Conservation (phyloP, 2,797 vertebrate species). For the Fistularia commersonii region DNA sequence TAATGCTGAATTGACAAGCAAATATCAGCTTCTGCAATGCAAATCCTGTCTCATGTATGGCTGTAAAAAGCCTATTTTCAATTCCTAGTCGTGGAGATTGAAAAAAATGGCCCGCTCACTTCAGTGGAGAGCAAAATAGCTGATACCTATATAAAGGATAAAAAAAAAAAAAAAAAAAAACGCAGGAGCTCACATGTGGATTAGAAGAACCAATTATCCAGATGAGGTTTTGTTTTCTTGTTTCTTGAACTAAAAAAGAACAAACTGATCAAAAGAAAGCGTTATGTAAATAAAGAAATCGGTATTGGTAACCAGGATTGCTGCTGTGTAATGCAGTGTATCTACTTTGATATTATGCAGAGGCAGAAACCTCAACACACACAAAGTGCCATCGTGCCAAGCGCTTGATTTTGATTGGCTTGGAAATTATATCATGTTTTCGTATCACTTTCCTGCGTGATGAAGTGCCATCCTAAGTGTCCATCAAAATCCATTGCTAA, state of each 20-base stretch:
- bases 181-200: constrained; percentile 33
- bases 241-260: no score
- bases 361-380: no score
- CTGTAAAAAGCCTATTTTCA: constrained; percentile 59
- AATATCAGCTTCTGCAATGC: constrained; percentile 64
- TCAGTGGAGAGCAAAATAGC: constrained; percentile 22
- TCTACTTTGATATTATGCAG: no score
- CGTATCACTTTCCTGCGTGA: constrained; percentile 23
- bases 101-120: constrained; percentile 1
- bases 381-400: no score
- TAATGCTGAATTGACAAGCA: constrained; percentile 55
- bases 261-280: no score
- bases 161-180: no score
- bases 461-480: constrained; percentile 23
- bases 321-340: no score
- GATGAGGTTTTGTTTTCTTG: no score
- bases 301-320: constrained; percentile 1
- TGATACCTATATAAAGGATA: constrained; percentile 38
- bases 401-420: constrained; percentile 16
- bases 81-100: constrained; percentile 23
- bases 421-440: constrained; percentile 11
- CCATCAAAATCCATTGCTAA: constrained; percentile 21
- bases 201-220: constrained; percentile 42
- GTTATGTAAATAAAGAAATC: constrained; percentile 12
- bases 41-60: constrained; percentile 37